These are phyloP conservation scores for Scophthalmus maximus DNA, from an alignment of 2,113 vertebrate genomes.

Conservation along the genomic window DNA sequence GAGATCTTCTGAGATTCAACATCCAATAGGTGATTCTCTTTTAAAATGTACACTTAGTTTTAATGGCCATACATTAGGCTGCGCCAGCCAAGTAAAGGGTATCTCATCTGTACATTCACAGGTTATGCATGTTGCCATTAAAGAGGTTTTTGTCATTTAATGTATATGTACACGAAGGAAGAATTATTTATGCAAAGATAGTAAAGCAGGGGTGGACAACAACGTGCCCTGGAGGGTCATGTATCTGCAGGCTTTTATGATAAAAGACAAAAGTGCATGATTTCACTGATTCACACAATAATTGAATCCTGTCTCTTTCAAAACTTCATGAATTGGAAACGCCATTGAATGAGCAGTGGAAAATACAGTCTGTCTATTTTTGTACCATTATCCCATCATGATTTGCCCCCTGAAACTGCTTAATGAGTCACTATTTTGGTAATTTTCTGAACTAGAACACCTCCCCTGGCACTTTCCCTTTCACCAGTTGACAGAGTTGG, in stretches of 20 bases:
- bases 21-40: no score
- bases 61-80: no score
- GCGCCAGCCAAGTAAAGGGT: no score
- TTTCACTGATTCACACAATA: conserved; percentile 37
- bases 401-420: conserved; percentile 16
- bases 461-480: conserved; percentile 24
- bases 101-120: no score
- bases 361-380: not conserved
- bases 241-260: conserved; percentile 13
- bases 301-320: not conserved
- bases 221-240: not conserved
- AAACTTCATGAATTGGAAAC: no score
- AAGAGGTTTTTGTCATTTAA: no score
- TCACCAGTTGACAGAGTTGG: conserved; percentile 18
- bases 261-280: conserved; percentile 4
- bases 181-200: no score
- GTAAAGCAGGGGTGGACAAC: conserved; percentile 1
- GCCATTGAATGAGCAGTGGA: not conserved
- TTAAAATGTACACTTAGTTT: no score
- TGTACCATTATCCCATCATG: not conserved
- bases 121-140: no score
- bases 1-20: no score
- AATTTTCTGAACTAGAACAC: conserved; percentile 22
- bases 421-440: conserved; percentile 26
- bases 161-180: no score